Conservation (phyloP, 2,113 vertebrate species). For the Leptosomus discolor region DNA sequence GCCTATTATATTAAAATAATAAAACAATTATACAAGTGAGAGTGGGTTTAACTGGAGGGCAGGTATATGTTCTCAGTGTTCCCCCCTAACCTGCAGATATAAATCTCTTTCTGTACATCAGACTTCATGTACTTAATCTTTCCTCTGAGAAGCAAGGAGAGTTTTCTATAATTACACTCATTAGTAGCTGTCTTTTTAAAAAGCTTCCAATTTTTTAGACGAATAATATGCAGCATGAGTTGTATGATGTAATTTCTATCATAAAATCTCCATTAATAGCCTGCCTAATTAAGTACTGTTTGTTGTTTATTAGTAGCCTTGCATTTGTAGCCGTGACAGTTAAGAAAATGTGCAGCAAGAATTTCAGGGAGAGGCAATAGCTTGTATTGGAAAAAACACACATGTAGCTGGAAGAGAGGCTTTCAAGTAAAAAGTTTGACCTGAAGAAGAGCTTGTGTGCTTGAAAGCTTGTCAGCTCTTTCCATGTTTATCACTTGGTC, state of each 20-base stretch:
- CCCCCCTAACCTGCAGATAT: neutral
- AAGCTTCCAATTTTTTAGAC: neutral
- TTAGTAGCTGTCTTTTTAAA: neutral
- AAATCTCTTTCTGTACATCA: neutral
- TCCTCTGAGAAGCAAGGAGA: neutral
- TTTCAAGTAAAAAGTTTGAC: neutral
- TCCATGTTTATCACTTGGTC: neutral
- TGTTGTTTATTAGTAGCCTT: neutral
- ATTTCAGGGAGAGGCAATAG: neutral
- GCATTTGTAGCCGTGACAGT: neutral
- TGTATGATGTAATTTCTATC: neutral
- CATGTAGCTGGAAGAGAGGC: neutral
- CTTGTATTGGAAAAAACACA: neutral
- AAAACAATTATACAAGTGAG: neutral
- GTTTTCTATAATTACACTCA: neutral
- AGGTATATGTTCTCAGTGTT: neutral
- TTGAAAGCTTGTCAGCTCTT: neutral
- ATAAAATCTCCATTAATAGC: neutral
- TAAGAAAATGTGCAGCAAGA: neutral
- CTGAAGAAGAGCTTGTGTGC: neutral
- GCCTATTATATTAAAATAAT: neutral
- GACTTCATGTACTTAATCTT: neutral
- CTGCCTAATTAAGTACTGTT: neutral
- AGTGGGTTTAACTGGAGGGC: neutral
- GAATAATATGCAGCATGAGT: neutral